These are phyloP conservation scores for Incurvaria masculella DNA, from an alignment of 2,888 invertebrate genomes.

Conservation along the genomic window DNA sequence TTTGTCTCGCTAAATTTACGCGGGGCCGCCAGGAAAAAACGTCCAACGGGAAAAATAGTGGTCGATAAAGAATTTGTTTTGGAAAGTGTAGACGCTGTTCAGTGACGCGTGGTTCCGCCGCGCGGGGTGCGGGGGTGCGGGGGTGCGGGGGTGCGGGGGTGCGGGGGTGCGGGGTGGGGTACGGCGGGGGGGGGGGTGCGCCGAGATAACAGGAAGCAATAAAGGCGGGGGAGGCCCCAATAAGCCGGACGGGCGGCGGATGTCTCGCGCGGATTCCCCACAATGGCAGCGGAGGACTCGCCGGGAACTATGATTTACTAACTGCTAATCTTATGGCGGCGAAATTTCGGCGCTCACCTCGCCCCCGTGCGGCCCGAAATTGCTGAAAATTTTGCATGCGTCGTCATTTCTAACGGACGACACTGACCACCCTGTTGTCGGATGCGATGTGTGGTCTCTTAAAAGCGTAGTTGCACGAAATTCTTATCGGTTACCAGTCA, in stretches of 20 bases:
- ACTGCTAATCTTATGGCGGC: neutral
- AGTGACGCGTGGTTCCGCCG: neutral
- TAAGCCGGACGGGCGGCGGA: constrained; percentile 3
- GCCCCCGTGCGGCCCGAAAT: too few species aligned
- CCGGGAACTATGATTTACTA: constrained; percentile 49
- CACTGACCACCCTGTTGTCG: too few species aligned
- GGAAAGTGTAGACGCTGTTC: neutral
- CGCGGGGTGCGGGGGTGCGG: constrained; percentile 6
- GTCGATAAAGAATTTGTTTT: too few species aligned
- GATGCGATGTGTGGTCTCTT: too few species aligned
- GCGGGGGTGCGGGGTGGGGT: constrained; percentile 37
- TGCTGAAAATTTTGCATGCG: too few species aligned
- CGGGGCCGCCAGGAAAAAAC: too few species aligned
- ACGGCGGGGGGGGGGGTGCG: constrained; percentile 9
- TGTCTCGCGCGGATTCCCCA: neutral
- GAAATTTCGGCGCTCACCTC: neutral
- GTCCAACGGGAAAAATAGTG: too few species aligned
- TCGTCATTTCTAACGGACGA: too few species aligned
- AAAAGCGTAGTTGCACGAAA: too few species aligned
- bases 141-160: constrained; percentile 23
- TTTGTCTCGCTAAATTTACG: too few species aligned
- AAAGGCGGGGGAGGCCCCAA: constrained; percentile 23
- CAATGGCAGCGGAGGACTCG: constrained; percentile 8
- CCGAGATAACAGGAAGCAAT: constrained; percentile 52
- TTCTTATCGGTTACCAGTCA: too few species aligned